Base-by-base conservation (phyloP, 1,140 invertebrate genomes). In the Lepidostoma basale region DNA sequence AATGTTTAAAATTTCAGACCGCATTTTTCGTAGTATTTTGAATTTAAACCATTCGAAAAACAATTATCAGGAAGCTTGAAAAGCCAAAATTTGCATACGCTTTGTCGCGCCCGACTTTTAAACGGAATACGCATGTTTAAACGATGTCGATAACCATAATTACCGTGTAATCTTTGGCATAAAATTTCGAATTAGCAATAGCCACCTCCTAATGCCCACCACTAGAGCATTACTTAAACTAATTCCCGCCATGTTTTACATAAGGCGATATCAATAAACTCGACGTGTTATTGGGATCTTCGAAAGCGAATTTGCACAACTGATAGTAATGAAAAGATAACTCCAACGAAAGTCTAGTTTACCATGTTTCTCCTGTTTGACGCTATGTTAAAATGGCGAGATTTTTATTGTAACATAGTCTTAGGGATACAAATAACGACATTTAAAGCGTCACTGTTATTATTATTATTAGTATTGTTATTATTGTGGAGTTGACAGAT, bases 1-100 rank as follows among this genome's bases (percentile, higher is more conserved):
- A 14, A 25, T 12, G 22, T 6, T 3, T 26, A n/a, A 3, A 30
- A 54, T 16, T 54, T 26, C 26, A 14, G n/a, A 6, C 16, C 1
- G 49, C n/a, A n/a, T n/a, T n/a, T n/a, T n/a, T n/a, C n/a, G n/a
- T 3, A 14, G 28, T 30, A 18, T 52, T 52, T 52, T 47, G 9
- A 5, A 28, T 52, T 54, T 54, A 6, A 14, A 8, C 26, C n/a
- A 30, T 30, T 54, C 26, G 8, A 18, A 30, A 28, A 54, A 10
- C 49, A 28, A 54, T 54, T 30, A 54, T 54, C 28, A 54, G 49
- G 49, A 54, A 54, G 49, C 49, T 20, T 20, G n/a, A 54, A 28
- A 54, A n/a, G n/a, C n/a, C 30, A n/a, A 1, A 28, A 54, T 54
- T 54, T 28, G 49, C 49, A 54, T 54, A 28, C 14, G n/a, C 49